These are phyloP conservation scores for Rhadinocentrus ornatus DNA, from an alignment of 2,797 vertebrate species.

Conservation along the genomic window DNA sequence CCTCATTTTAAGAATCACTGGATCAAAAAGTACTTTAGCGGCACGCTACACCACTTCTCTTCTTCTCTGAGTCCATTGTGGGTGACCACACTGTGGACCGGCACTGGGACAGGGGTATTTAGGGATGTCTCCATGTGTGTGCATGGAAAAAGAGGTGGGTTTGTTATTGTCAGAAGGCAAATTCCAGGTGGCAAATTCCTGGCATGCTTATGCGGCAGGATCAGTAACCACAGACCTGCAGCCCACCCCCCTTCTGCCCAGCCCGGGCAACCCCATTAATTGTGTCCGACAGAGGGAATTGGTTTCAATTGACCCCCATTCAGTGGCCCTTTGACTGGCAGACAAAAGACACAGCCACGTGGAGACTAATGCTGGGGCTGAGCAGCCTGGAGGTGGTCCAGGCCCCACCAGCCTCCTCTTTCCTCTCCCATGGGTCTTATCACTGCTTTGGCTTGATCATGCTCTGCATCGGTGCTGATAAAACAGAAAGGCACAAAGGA, in stretches of 20 bases:
- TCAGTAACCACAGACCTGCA: conserved; percentile 78
- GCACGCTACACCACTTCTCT: conserved; percentile 62
- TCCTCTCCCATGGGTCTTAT: conserved; percentile 68
- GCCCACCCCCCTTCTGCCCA: conserved; percentile 61
- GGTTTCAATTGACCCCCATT: conserved; percentile 88
- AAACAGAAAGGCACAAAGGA: conserved; percentile 51
- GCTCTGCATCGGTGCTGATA: conserved; percentile 71
- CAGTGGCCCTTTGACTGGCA: conserved; percentile 80
- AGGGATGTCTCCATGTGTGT: conserved; percentile 63
- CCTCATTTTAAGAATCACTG: conserved; percentile 60
- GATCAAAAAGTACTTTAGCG: conserved; percentile 63
- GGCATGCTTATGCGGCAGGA: conserved; percentile 78
- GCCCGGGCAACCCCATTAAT: conserved; percentile 78
- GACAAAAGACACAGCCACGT: conserved; percentile 86
- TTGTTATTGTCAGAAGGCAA: conserved; percentile 70
- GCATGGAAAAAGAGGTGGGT: conserved; percentile 58
- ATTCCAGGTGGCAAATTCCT: conserved; percentile 79
- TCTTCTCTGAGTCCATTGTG: conserved; percentile 54
- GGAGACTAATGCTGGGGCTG: conserved; percentile 83
- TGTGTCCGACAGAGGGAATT: conserved; percentile 84
- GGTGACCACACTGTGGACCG: conserved; percentile 58
- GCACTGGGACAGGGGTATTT: conserved; percentile 37
- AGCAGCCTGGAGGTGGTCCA: conserved; percentile 80
- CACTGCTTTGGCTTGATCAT: conserved; percentile 68
- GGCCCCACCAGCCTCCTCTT: conserved; percentile 54